phyloP scores from a whole-genome alignment of 2,888 invertebrate genomes.

The Dendrolimus pini region DNA sequence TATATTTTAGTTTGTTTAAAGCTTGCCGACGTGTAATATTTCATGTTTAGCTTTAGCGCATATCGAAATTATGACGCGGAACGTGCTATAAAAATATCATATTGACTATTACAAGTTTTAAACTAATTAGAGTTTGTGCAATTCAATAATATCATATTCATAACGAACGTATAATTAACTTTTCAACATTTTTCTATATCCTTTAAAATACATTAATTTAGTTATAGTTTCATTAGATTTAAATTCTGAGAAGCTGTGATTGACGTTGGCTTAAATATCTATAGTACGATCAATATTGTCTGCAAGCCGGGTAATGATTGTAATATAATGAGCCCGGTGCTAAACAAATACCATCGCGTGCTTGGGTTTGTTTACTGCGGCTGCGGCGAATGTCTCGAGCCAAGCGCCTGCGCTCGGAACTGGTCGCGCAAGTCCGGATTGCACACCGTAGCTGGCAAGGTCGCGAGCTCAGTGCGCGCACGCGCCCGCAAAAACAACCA shows the following conservation, averaged over 20 bases:
- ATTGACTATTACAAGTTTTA: background rate
- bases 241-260: too few species aligned
- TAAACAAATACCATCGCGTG: conserved; percentile 53
- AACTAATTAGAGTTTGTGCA: background rate
- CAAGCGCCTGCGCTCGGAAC: conserved; percentile 35
- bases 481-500: conserved; percentile 57
- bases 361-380: conserved; percentile 58
- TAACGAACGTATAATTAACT: too few species aligned
- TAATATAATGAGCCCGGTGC: conserved; percentile 9
- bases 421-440: conserved; percentile 56
- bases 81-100: too few species aligned
- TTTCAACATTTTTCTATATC: too few species aligned
- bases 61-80: too few species aligned
- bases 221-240: too few species aligned
- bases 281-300: too few species aligned
- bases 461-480: conserved; percentile 42
- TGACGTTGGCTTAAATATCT: too few species aligned
- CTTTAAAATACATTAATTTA: too few species aligned
- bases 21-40: too few species aligned
- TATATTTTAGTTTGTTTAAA: too few species aligned
- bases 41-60: too few species aligned
- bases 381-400: conserved; percentile 13
- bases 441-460: conserved; percentile 60
- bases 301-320: background rate
- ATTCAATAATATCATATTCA: background rate